Evolutionary conservation across 2,113 vertebrate genomes (phyloP).

Genomic region (Vidua macroura): DNA sequence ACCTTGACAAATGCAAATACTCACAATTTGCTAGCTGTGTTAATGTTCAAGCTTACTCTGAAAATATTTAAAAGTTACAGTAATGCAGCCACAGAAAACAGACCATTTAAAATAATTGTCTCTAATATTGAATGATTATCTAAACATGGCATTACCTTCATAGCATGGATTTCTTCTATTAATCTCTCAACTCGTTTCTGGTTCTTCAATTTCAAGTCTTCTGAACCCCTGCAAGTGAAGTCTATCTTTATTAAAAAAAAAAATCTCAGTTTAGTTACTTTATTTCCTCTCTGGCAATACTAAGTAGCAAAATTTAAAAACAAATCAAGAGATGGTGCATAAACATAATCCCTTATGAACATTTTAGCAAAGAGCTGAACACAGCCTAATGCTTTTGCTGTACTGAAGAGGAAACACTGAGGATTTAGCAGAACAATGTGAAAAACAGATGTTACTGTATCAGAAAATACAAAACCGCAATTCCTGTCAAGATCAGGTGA

Average conservation of each 20-base stretch:
- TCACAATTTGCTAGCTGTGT: not conserved
- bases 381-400: not conserved
- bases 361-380: not conserved
- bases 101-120: not conserved
- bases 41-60: not conserved
- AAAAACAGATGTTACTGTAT: not conserved
- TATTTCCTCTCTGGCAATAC: not conserved
- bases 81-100: not conserved
- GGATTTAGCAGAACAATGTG: not conserved
- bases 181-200: slow-evolving; percentile 83
- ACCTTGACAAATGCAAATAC: slow-evolving; percentile 6
- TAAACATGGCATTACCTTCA: slow-evolving; percentile 77
- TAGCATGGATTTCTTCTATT: slow-evolving; percentile 87
- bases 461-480: not conserved
- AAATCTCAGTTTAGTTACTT: not conserved
- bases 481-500: not conserved
- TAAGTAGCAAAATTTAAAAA: not conserved
- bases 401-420: not conserved
- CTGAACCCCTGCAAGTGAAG: slow-evolving; percentile 76
- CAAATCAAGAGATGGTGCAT: not conserved
- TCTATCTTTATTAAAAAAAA: not conserved
- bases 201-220: slow-evolving; percentile 81
- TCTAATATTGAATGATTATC: not conserved
- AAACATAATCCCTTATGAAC: not conserved
- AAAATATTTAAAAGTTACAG: not conserved